Conservation (phyloP, 2,113 vertebrate species). For the Argyrosomus japonicus region DNA sequence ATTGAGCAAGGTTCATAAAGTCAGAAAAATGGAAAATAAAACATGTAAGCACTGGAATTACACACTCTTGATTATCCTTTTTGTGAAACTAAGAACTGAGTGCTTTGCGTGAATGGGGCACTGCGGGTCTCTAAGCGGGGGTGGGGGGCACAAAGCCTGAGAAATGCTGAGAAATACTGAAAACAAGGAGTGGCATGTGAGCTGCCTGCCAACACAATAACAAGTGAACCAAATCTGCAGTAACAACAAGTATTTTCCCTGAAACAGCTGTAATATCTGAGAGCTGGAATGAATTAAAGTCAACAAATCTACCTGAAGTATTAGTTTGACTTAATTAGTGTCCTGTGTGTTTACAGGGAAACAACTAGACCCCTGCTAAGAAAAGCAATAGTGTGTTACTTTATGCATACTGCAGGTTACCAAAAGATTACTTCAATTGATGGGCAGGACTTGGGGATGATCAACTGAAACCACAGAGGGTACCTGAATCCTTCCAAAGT, state of each 20-base stretch:
- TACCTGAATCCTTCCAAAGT: not conserved
- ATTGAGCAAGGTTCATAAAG: constrained; percentile 5
- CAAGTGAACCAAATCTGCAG: constrained; percentile 9
- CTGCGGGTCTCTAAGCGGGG: not conserved
- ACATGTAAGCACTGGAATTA: constrained; percentile 1
- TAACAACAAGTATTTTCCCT: not conserved
- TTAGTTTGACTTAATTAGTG: not conserved
- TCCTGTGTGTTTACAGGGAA: not conserved
- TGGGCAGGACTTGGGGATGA: not conserved
- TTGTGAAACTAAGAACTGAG: constrained; percentile 8
- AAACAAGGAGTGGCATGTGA: constrained; percentile 38
- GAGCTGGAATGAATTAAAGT: not conserved
- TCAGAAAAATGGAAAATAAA: not conserved
- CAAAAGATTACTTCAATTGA: not conserved
- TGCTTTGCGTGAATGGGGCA: constrained; percentile 24
- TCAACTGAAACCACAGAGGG: not conserved
- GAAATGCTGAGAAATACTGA: constrained; percentile 40
- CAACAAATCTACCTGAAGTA: not conserved
- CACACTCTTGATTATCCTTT: constrained; percentile 1
- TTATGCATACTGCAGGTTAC: not conserved
- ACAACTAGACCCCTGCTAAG: not conserved
- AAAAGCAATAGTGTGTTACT: not conserved
- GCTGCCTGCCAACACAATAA: constrained; percentile 18
- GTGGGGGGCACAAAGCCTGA: constrained; percentile 24
- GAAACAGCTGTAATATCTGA: not conserved